phyloP scores from a whole-genome alignment of 30 jellyfish, hydroid and myxozoan genomes.

The Cassiopea andromeda region DNA sequence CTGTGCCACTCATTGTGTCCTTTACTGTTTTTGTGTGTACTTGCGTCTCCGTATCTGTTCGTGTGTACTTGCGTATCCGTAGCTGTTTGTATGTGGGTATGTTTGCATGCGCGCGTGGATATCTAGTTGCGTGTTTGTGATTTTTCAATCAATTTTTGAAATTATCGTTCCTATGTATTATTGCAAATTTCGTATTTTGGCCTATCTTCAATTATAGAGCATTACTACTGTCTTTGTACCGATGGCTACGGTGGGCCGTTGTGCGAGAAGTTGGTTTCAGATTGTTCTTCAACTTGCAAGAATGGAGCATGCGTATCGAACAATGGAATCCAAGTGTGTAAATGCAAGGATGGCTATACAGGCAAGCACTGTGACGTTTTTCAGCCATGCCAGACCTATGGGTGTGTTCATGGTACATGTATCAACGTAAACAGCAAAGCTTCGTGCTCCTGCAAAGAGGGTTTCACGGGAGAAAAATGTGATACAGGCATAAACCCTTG shows the following conservation, averaged over 20 bases:
- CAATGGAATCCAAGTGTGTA: slow-evolving; percentile 42
- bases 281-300: slow-evolving; percentile 61
- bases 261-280: slow-evolving; percentile 33
- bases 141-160: neutral
- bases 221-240: slow-evolving; percentile 68
- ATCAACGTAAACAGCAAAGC: slow-evolving; percentile 34
- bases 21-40: too few species aligned
- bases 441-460: slow-evolving; percentile 50
- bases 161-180: neutral
- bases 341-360: slow-evolving; percentile 53
- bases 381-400: slow-evolving; percentile 53
- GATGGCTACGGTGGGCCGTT: slow-evolving; percentile 64
- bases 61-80: neutral
- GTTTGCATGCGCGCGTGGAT: too few species aligned
- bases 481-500: slow-evolving; percentile 65
- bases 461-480: slow-evolving; percentile 62
- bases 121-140: too few species aligned
- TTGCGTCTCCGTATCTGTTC: neutral
- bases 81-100: too few species aligned
- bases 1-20: too few species aligned
- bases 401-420: slow-evolving; percentile 71
- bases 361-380: slow-evolving; percentile 54
- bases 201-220: slow-evolving; percentile 29
- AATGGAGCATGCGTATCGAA: slow-evolving; percentile 52
- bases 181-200: neutral